Conservation (phyloP, 2,113 vertebrate species). For the Burhinus bistriatus region DNA sequence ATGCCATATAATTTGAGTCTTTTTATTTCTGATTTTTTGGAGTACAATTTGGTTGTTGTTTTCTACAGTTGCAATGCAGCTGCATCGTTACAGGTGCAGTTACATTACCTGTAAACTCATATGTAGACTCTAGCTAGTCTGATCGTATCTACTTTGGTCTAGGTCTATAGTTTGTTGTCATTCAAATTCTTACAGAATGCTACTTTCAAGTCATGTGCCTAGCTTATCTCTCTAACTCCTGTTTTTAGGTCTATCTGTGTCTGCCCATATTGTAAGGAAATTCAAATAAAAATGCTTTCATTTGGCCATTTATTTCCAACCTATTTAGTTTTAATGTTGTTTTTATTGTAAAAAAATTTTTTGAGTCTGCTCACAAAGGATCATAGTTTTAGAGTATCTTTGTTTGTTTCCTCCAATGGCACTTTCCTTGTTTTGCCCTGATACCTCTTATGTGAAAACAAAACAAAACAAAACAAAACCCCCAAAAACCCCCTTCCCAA, state of each 20-base stretch:
- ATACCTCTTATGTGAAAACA: not conserved
- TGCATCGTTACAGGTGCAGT: not conserved
- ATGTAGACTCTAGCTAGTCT: not conserved
- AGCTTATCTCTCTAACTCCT: not conserved
- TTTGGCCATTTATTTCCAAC: not conserved
- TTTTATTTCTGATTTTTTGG: not conserved
- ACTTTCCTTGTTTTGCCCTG: not conserved
- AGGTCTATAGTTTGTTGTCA: not conserved
- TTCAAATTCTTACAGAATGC: not conserved
- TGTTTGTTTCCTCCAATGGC: not conserved
- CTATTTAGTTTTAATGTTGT: not conserved
- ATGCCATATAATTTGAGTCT: not conserved
- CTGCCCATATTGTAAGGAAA: not conserved
- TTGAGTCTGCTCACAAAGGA: not conserved
- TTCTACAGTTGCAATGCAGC: not conserved
- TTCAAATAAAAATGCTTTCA: not conserved
- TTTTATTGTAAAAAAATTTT: not conserved
- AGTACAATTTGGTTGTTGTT: not conserved
- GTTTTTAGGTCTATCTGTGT: not conserved
- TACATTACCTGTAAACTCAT: not conserved
- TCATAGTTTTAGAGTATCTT: not conserved
- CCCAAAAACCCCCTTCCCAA: accelerated
- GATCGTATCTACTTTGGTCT: not conserved
- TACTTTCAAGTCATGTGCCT: not conserved
- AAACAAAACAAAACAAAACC: not conserved